These are phyloP conservation scores for Boloria euphrosyne DNA, from an alignment of 2,888 invertebrate genomes.

Conservation along the genomic window DNA sequence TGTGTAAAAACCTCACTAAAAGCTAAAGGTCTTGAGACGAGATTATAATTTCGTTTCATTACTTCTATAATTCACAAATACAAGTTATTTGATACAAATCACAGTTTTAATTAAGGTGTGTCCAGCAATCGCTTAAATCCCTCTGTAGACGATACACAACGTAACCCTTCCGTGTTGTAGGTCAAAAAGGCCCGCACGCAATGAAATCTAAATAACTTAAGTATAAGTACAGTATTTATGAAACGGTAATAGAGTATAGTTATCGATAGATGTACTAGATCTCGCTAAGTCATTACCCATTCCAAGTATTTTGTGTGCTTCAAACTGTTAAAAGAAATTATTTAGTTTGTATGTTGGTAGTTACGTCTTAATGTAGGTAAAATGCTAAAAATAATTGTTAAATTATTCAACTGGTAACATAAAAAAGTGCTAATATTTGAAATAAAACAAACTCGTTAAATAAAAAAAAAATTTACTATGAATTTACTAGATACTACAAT, in stretches of 20 bases:
- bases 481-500: too few relatives aligned
- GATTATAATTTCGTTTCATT: constrained; percentile 31
- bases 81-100: constrained; percentile 39
- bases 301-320: background rate
- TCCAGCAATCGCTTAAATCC: constrained; percentile 32
- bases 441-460: too few relatives aligned
- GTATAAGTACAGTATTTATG: constrained; percentile 10
- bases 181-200: constrained; percentile 69
- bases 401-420: too few relatives aligned
- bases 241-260: constrained; percentile 9
- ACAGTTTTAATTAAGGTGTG: constrained; percentile 43
- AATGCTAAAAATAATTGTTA: too few relatives aligned
- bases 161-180: constrained; percentile 58
- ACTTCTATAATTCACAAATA: constrained; percentile 35
- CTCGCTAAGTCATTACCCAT: too few relatives aligned
- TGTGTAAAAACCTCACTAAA: constrained; percentile 9
- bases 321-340: too few relatives aligned
- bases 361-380: too few relatives aligned
- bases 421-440: too few relatives aligned
- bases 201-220: constrained; percentile 45
- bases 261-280: background rate
- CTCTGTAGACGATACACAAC: constrained; percentile 52
- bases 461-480: too few relatives aligned
- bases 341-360: too few relatives aligned
- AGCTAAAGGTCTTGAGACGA: constrained; percentile 4